phyloP scores from a whole-genome alignment of 2,797 vertebrate species.

The Hypotaenidia okinawae region DNA sequence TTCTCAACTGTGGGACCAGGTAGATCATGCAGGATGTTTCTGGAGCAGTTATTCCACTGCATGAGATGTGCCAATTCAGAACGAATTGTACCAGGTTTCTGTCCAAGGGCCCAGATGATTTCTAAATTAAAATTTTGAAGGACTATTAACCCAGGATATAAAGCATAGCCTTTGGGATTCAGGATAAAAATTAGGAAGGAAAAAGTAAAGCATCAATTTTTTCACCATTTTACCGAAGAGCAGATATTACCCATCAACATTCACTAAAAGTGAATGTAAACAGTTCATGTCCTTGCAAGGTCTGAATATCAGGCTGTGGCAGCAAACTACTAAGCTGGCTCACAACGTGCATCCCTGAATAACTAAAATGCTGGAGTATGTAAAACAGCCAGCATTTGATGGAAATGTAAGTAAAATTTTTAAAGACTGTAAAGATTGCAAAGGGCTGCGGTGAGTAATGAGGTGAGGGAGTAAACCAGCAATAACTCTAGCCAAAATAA shows the following conservation, averaged over 20 bases:
- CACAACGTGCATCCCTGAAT: not conserved
- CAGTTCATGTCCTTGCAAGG: not conserved
- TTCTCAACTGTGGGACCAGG: not conserved
- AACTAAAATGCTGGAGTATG: not conserved
- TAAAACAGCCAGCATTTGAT: not conserved
- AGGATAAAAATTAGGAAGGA: not conserved
- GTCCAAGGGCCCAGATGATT: not conserved
- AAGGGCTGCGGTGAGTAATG: not conserved
- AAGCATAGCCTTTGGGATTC: not conserved
- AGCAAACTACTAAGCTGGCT: not conserved
- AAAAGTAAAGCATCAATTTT: not conserved
- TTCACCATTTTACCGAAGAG: not conserved
- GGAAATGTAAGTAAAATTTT: not conserved
- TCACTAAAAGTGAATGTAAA: slow-evolving; percentile 7
- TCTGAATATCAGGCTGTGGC: not conserved
- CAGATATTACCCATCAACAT: not conserved
- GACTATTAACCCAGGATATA: not conserved
- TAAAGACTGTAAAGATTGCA: not conserved
- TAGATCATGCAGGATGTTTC: not conserved
- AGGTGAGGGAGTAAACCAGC: not conserved
- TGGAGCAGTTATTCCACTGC: not conserved
- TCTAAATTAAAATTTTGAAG: slow-evolving; percentile 23
- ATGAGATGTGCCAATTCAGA: not conserved
- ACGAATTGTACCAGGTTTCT: not conserved
- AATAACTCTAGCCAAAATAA: not conserved